Conservation (phyloP, 2,797 vertebrate genomes). For the Hydrolagus colliei region DNA sequence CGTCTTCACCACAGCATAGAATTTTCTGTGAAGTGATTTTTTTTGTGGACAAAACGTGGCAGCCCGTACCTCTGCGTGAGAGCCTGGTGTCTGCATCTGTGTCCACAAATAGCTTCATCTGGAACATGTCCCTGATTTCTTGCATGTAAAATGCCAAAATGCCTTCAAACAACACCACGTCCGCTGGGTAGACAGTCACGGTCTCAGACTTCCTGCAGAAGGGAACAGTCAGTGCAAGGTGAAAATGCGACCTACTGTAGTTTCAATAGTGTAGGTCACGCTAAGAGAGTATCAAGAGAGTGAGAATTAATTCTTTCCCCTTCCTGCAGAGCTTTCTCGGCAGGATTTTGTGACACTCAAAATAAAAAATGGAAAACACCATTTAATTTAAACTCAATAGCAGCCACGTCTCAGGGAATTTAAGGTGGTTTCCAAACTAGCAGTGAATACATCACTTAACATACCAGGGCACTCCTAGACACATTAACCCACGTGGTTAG, state of each 20-base stretch:
- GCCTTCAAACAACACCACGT: constrained; percentile 92
- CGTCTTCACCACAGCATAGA: too few relatives aligned
- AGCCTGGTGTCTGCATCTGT: constrained; percentile 91
- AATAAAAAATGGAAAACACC: too few relatives aligned
- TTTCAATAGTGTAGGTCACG: neutral
- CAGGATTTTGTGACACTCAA: neutral
- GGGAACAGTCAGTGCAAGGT: neutral
- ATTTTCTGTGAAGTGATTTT: too few relatives aligned
- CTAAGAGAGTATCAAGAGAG: neutral
- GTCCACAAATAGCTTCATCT: constrained; percentile 97
- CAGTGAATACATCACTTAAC: too few relatives aligned
- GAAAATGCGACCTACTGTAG: neutral
- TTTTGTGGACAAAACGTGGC: too few relatives aligned
- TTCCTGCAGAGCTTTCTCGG: neutral
- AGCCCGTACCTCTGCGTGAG: constrained; percentile 74
- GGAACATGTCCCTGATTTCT: constrained; percentile 90
- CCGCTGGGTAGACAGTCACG: constrained; percentile 83
- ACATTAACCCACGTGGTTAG: too few relatives aligned
- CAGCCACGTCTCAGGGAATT: too few relatives aligned
- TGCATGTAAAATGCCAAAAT: constrained; percentile 94
- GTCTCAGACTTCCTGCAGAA: constrained; percentile 83
- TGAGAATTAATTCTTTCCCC: neutral
- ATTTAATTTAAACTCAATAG: too few relatives aligned
- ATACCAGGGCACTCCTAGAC: too few relatives aligned
- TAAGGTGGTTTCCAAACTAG: too few relatives aligned